Evolutionary conservation across 2,888 invertebrate genomes (phyloP), one percentile per base, ranked within the genome.

Genomic region (Dascillus cervinus): DNA sequence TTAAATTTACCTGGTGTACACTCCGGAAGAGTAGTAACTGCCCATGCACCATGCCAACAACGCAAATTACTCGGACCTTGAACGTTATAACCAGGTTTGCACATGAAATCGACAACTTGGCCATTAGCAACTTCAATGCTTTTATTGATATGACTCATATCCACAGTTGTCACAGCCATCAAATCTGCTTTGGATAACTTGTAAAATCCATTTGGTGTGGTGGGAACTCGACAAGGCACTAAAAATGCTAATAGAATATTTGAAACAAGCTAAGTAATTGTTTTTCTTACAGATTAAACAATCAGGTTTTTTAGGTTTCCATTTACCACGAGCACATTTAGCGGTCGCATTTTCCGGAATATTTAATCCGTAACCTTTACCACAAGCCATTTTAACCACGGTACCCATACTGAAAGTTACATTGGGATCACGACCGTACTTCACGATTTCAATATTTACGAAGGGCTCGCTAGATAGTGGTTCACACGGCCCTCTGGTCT

Each of bases 41-140:
- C 80, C 87, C 87, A 88, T 49, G 85, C 82, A 2, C 88, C 88
- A 41, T 82, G 78, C 72, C 81, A 82, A 53, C 88, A 88, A 14
- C 79, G 72, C 15, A 88, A 64, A 47, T 80, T 79, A 2, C 77
- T 77, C 0, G 82, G 75, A 1, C 87, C 88, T 61, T 74, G 74
- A 2, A 75, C 71, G 37, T 72, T 72, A 52, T 74, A 85, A 47
- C 87, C 87, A 41, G 77, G 75, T 53, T 76, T 71, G 57, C 89
- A 90, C 22, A 79, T 77, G 53, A 88, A 79, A 30, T 82, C 79
- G 1, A 86, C 76, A 3, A 79, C 76, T 53, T 83, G 79, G 9
- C 81, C 81, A 46, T 84, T 83, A 3, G 70, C 68, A 1, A 81
- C 69, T 2, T 73, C 72, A 5, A 71, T 67, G 0, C 75, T 74